Conservation (phyloP, 2,888 invertebrate genomes). For the Brachyptera putata region DNA sequence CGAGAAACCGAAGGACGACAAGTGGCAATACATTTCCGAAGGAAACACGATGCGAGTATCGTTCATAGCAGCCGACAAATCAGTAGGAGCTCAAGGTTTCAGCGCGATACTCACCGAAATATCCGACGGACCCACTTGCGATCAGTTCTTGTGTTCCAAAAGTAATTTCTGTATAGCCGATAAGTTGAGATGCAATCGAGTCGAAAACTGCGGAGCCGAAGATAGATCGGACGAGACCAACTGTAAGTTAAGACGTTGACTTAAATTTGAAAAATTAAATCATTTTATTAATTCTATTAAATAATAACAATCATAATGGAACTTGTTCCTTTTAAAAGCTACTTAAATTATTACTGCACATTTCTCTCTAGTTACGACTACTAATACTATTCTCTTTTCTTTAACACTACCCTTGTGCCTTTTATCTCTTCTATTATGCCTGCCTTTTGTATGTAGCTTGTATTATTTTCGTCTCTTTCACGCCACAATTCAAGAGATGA, state of each 20-base stretch:
- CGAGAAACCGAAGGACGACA: conserved; percentile 67
- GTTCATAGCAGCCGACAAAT: conserved; percentile 92
- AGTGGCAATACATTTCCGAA: conserved; percentile 82
- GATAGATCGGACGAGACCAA: conserved; percentile 71
- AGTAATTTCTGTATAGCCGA: conserved; percentile 76
- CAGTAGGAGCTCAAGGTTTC: conserved; percentile 91
- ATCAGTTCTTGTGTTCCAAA: conserved; percentile 66
- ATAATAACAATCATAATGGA: neutral
- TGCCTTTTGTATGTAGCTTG: conserved; percentile 16
- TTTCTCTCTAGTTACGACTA: neutral
- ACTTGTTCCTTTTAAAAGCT: neutral
- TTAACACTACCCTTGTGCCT: conserved; percentile 5
- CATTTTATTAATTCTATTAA: neutral
- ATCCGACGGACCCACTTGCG: conserved; percentile 54
- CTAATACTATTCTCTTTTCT: conserved; percentile 13
- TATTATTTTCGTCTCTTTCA: too few species aligned
- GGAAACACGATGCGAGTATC: conserved; percentile 82
- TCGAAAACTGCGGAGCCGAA: conserved; percentile 79
- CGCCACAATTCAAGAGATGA: too few species aligned
- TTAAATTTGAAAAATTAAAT: neutral
- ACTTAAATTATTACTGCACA: conserved; percentile 1
- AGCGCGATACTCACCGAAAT: conserved; percentile 94
- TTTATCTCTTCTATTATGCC: conserved; percentile 9
- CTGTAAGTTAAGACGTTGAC: conserved; percentile 59
- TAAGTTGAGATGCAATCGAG: conserved; percentile 69